Evolutionary conservation across 2,113 vertebrate species (phyloP), one percentile per base, ranked within the genome.

Genomic region (Dromaius novaehollandiae): DNA sequence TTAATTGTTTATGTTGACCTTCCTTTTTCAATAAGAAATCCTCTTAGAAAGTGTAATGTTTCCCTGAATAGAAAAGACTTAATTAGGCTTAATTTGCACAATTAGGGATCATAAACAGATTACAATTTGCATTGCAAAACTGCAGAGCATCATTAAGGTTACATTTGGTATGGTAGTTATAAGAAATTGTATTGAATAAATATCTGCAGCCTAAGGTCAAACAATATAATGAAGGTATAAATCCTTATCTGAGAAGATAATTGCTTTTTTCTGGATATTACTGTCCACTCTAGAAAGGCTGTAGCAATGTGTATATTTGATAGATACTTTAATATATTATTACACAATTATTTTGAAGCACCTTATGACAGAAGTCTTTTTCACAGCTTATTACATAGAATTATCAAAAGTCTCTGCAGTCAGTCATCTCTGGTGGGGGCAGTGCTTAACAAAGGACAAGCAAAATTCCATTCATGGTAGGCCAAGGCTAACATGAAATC

Each of bases 51-150:
- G 74, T 40, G 5, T 63, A 94, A 90, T 89, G 76, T 93, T 87
- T 85, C 82, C 85, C 94, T 77, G 79, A 91, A 94, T 95, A 87
- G 50, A 92, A 92, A 96, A 97, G 82, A 88, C 66, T 83, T 96
- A 94, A 94, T 98, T 97, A 96, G 53, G 36, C 40, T 88, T 94
- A 83, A 96, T 95, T 90, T 96, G 75, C 81, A 81, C 58, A 69
- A 90, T 90, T 70, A 80, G 44, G 53, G 44, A 87, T 93, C 91
- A 94, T 95, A 86, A 97, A 89, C 77, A 95, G 77, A 93, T 95
- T 96, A 96, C 85, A 95, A 97, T 97, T 97, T 95, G 89, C 86
- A 96, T 95, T 66, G 4, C 80, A 96, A 91, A 97, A 91, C 11
- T 53, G 40, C 82, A 82, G 40, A 65, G 19, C 21, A 60, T 82